Evolutionary conservation across 1,140 invertebrate species (phyloP), one percentile per base, ranked within the genome.

Genomic region (Mizuhopecten yessoensis): DNA sequence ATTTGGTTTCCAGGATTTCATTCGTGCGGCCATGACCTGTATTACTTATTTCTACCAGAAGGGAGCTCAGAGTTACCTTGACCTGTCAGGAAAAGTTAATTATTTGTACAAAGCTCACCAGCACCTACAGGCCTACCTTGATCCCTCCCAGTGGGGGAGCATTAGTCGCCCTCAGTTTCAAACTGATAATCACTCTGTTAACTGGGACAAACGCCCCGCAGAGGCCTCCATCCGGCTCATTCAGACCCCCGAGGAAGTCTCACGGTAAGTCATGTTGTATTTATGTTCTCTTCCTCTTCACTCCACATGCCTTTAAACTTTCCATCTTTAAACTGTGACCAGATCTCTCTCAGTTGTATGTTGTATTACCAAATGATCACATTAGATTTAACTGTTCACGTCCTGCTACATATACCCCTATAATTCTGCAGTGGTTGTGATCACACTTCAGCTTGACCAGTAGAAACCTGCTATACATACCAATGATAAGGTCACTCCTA

Each of bases 1-100:
- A 49, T 17, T 75, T 75, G 15, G 57, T 89, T 92, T 92, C 45
- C 92, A 96, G 96, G 96, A 96, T 94, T 96, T 94, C 91, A 92
- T 96, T 0, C 92, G 96, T 88, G 96, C 96, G 20, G 95, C 96
- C 42, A 96, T 96, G 95, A 96, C 95, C 1, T 96, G 96, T 91
- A 95, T 96, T 86, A 94, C 92, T 34, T 94, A 94, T 90, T 96
- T 96, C 93, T 96, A 96, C 92, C 94, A 94, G 90, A 92, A 94
- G 34, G 94, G 94, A 10, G 95, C 95, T 36, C 93, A 91, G 13
- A 95, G 93, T 57, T 96, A 96, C 90, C 86, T 93, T 36, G 95
- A 96, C 91, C 93, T 96, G 86, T 89, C 91, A 45, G 90, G 89
- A 0, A 92, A 94, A 34, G 90, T 96, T 20, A 92, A 94, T 34